A percentile compares a stretch with the other conserved stretches of the same genome.
Evolutionary conservation across 2,888 invertebrate genomes (phyloP).

Genomic region (Drosophila conformis): DNA sequence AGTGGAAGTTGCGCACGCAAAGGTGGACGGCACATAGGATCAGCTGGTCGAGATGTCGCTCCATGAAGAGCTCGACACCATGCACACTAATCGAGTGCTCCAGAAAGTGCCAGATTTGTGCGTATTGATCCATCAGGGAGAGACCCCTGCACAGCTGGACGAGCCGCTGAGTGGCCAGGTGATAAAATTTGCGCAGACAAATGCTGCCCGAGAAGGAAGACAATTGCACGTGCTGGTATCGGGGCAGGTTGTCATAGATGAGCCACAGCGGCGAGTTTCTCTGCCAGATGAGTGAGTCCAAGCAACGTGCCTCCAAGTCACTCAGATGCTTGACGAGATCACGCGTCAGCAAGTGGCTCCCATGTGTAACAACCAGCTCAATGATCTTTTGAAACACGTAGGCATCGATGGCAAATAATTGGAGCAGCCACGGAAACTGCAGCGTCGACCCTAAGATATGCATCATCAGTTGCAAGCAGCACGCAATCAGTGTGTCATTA

Average conservation of each 20-base stretch:
- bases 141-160: slow-evolving; percentile 45
- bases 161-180: slow-evolving; percentile 50
- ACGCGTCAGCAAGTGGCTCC: slow-evolving; percentile 39
- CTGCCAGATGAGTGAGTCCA: slow-evolving; percentile 57
- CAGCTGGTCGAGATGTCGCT: slow-evolving; percentile 64
- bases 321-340: slow-evolving; percentile 54
- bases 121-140: slow-evolving; percentile 29
- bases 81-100: slow-evolving; percentile 58
- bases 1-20: slow-evolving; percentile 24
- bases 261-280: slow-evolving; percentile 57
- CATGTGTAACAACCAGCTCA: slow-evolving; percentile 57
- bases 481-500: slow-evolving; percentile 41
- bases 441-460: slow-evolving; percentile 23
- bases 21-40: slow-evolving; percentile 64
- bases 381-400: slow-evolving; percentile 68
- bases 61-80: slow-evolving; percentile 33
- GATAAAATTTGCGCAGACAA: slow-evolving; percentile 71
- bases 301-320: slow-evolving; percentile 52
- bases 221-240: slow-evolving; percentile 31
- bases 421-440: slow-evolving; percentile 57
- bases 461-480: slow-evolving; percentile 60
- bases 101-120: slow-evolving; percentile 57
- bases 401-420: slow-evolving; percentile 53
- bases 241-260: slow-evolving; percentile 29
- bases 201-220: slow-evolving; percentile 27